These are phyloP conservation scores for Oxytorus armatus DNA, from an alignment of 2,888 invertebrate species.

Conservation along the genomic window DNA sequence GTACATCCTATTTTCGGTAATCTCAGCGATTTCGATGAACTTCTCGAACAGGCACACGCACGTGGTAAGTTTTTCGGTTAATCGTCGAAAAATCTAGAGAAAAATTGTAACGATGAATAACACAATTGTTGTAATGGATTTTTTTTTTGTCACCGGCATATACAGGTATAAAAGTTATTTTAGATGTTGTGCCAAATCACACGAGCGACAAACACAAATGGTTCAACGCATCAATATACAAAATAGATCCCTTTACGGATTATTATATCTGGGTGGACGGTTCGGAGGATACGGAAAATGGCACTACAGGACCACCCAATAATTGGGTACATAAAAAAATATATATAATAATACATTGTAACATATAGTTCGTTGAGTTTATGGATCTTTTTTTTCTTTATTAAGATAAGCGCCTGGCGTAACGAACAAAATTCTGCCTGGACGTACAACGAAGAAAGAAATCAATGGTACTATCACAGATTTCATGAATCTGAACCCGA, in stretches of 20 bases:
- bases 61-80: constrained; percentile 69
- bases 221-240: constrained; percentile 74
- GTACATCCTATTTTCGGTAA: constrained; percentile 75
- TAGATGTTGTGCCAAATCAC: constrained; percentile 80
- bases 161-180: constrained; percentile 77
- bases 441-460: constrained; percentile 88
- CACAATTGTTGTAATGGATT: neutral
- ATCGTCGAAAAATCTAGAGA: neutral
- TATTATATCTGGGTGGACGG: constrained; percentile 79
- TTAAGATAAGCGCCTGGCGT: constrained; percentile 88
- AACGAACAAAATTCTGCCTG: constrained; percentile 88
- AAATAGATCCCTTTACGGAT: constrained; percentile 69
- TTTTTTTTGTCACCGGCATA: constrained; percentile 5
- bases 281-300: constrained; percentile 74
- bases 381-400: too few relatives aligned
- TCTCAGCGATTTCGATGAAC: constrained; percentile 72
- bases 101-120: neutral
- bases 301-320: constrained; percentile 87
- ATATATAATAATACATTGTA: too few relatives aligned
- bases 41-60: constrained; percentile 73
- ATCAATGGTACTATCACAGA: constrained; percentile 93
- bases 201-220: constrained; percentile 78
- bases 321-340: constrained; percentile 88
- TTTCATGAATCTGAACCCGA: constrained; percentile 92
- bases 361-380: too few relatives aligned